Evolutionary conservation across 92 coral and sea anemone species (phyloP).

Genomic region (Siderastrea radians): DNA sequence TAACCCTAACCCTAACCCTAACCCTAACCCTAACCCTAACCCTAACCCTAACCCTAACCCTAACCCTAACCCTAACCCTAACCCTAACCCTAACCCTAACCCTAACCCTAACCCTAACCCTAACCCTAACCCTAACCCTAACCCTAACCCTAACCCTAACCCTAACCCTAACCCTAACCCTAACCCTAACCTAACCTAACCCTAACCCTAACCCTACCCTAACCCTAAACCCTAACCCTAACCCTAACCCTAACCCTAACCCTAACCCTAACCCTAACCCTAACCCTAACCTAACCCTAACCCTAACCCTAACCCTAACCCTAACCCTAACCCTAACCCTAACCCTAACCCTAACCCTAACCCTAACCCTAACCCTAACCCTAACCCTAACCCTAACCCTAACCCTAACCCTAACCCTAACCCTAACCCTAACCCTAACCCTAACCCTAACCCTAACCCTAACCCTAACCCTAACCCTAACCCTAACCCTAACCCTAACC

Average conservation of each 20-base stretch:
- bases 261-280: conserved; percentile 53
- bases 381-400: conserved; percentile 59
- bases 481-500: conserved; percentile 57
- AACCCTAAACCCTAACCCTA: conserved; percentile 45
- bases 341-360: conserved; percentile 56
- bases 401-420: conserved; percentile 57
- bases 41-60: conserved; percentile 41
- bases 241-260: conserved; percentile 42
- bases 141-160: conserved; percentile 50
- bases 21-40: conserved; percentile 36
- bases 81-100: conserved; percentile 55
- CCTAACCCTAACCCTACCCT: conserved; percentile 61
- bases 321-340: conserved; percentile 60
- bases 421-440: conserved; percentile 63
- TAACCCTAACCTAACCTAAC: too few relatives aligned
- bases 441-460: conserved; percentile 53
- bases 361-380: conserved; percentile 45
- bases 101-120: conserved; percentile 50
- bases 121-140: conserved; percentile 41
- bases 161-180: conserved; percentile 54
- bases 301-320: conserved; percentile 58
- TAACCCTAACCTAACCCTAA: too few relatives aligned
- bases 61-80: conserved; percentile 51
- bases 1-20: conserved; percentile 42
- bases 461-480: conserved; percentile 43